Evolutionary conservation across 2,888 invertebrate genomes (phyloP).

Genomic region (Sinodicranocentrus sp.): DNA sequence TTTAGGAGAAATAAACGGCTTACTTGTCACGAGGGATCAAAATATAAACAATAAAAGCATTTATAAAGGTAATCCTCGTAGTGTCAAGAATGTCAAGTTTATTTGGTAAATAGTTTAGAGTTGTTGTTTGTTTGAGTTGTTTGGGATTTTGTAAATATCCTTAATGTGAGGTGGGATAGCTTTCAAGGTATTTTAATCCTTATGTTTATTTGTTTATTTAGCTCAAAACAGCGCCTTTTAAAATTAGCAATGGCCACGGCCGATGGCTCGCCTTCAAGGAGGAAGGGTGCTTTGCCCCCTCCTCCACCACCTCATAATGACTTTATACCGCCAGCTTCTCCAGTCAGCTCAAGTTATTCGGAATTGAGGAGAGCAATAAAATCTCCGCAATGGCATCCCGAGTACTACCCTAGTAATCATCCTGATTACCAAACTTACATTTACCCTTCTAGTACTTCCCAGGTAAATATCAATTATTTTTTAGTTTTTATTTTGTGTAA

Average conservation of each 20-base stretch:
- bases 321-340: conserved; percentile 90
- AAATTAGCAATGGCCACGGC: conserved; percentile 59
- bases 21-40: no score
- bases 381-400: conserved; percentile 80
- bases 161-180: no score
- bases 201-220: no score
- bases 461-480: conserved; percentile 56
- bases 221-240: no score
- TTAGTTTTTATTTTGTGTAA: background rate
- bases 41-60: no score
- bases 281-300: conserved; percentile 68
- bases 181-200: no score
- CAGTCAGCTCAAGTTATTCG: conserved; percentile 94
- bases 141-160: no score
- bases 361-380: conserved; percentile 90
- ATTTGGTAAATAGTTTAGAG: no score
- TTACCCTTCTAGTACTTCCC: conserved; percentile 74
- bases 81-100: no score
- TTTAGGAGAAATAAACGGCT: no score
- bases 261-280: conserved; percentile 53
- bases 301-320: conserved; percentile 82
- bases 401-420: conserved; percentile 71
- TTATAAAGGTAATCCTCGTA: no score
- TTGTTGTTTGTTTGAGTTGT: no score
- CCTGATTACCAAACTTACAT: conserved; percentile 74